phyloP scores from a whole-genome alignment of 2,888 invertebrate genomes.

The Drosophila pseudotalamancana region DNA sequence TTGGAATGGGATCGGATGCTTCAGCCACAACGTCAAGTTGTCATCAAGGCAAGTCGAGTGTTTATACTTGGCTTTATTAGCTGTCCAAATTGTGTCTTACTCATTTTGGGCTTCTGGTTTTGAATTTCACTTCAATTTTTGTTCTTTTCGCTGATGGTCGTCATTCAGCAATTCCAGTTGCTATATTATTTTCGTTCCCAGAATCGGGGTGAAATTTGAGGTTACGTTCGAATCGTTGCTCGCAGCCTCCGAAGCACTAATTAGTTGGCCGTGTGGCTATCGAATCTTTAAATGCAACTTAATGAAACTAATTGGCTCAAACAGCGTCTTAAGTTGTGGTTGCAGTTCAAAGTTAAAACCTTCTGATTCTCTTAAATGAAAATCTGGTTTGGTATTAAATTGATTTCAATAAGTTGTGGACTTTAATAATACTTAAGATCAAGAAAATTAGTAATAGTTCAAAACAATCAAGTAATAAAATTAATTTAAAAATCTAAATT shows the following conservation, averaged over 20 bases:
- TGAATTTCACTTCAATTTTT: slow-evolving; percentile 30
- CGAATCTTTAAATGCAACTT: slow-evolving; percentile 26
- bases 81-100: slow-evolving; percentile 47
- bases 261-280: slow-evolving; percentile 31
- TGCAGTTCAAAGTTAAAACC: neutral
- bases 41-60: slow-evolving; percentile 55
- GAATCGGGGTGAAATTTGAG: slow-evolving; percentile 22
- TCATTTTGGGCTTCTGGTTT: slow-evolving; percentile 25
- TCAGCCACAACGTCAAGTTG: slow-evolving; percentile 57
- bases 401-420: too few species aligned
- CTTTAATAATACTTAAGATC: too few species aligned
- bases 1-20: slow-evolving; percentile 4
- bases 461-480: neutral
- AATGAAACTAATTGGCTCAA: slow-evolving; percentile 22
- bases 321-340: neutral
- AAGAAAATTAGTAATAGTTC: neutral
- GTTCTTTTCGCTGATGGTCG: slow-evolving; percentile 7
- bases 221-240: neutral
- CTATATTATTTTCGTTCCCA: slow-evolving; percentile 5
- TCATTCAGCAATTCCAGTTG: slow-evolving; percentile 9
- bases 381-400: too few species aligned
- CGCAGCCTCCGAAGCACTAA: slow-evolving; percentile 11
- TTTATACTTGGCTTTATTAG: slow-evolving; percentile 60
- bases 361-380: too few species aligned
- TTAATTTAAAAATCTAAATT: neutral